Conservation (phyloP, 2,797 vertebrate species). For the Dallia pectoralis region DNA sequence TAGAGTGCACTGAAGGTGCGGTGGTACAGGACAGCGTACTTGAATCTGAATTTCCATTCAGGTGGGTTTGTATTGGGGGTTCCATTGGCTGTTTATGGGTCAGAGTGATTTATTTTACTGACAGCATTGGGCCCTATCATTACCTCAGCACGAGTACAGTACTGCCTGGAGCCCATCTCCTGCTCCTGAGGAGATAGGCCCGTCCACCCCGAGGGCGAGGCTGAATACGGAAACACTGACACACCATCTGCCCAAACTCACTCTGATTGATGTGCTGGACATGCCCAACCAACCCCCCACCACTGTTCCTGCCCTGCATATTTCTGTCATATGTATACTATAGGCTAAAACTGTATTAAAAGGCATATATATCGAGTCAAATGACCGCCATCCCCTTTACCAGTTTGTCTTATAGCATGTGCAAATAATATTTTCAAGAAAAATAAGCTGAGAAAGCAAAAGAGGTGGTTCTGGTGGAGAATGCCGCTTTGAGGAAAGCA, state of each 20-base stretch:
- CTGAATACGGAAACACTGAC: slow-evolving; percentile 44
- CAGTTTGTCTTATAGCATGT: not conserved
- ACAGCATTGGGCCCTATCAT: slow-evolving; percentile 70
- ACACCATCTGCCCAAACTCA: slow-evolving; percentile 12
- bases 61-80: not conserved
- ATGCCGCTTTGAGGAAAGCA: not conserved
- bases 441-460: too few relatives aligned
- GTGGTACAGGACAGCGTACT: too few relatives aligned
- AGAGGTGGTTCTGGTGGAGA: not conserved
- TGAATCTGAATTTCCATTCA: slow-evolving; percentile 10
- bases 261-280: slow-evolving; percentile 59
- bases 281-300: slow-evolving; percentile 23
- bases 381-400: too few relatives aligned
- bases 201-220: slow-evolving; percentile 53
- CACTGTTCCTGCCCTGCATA: slow-evolving; percentile 26
- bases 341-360: not conserved
- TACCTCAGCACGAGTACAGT: slow-evolving; percentile 60
- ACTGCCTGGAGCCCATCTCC: slow-evolving; percentile 56
- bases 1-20: not conserved
- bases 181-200: slow-evolving; percentile 44
- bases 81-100: slow-evolving; percentile 55
- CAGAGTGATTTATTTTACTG: slow-evolving; percentile 76
- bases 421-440: not conserved
- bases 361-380: too few relatives aligned
- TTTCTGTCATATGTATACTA: slow-evolving; percentile 21